Base-by-base conservation (phyloP, 2,888 invertebrate species). In the Drosophila mimetica region DNA sequence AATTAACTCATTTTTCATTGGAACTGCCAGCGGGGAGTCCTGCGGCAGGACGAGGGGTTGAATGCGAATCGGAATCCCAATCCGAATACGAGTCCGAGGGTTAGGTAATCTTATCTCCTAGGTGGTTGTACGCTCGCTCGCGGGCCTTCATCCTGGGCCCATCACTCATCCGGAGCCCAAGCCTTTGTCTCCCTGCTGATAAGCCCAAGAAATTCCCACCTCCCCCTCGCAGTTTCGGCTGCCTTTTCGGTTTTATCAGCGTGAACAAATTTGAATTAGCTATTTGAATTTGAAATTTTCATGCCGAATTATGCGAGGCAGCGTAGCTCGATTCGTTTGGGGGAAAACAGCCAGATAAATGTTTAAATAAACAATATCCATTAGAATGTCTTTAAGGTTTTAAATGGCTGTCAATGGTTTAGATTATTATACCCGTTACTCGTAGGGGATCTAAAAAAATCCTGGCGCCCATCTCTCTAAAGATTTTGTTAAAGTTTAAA, bases 1-100 rank as follows among this genome's bases (percentile, higher is more conserved):
- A 90, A 90, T 90, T 91, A 90, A 89, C 90, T 89, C 86, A 90
- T 90, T 90, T 90, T 90, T 90, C 91, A 90, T 90, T 83, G 82
- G 64, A 81, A 88, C 77, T 85, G 89, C 86, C 77, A 66, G 51
- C 59, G 76, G 88, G 73, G 42, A 18, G 55, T 34, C 47, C 16
- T 32, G n/a, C 14, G 16, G 30, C 34, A 48, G 54, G 54, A 42
- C 22, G 14, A 20, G 32, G 63, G 63, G 16, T 3, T 16, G 41
- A 18, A 28, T 16, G 13, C 60, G 16, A 16, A 37, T 11, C 5
- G 18, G 36, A 9, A 9, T 16, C 1, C 2, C 25, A 34, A 34
- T 16, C 1, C 2, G 32, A 34, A 34, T 28, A 25, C 60, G 41
- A 16, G 25, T 14, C 39, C 60, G 44, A 34, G 42, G 51, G 20